Evolutionary conservation across 2,888 invertebrate genomes (phyloP).

Genomic region (Helicoverpa assulta): DNA sequence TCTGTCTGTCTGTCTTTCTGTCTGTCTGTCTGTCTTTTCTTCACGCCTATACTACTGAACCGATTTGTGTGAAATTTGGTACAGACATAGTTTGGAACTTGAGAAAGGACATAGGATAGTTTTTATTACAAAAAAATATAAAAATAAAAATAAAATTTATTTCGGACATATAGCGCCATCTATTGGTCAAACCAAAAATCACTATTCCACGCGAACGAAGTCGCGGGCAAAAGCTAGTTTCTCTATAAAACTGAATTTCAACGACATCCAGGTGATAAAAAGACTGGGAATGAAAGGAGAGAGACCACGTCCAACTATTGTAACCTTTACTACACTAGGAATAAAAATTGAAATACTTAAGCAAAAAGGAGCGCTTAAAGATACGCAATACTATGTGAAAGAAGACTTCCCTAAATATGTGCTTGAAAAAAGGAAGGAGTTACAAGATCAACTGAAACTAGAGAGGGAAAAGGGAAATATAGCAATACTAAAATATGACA

Average conservation of each 20-base stretch:
- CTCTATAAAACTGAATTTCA: neutral
- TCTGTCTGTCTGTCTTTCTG: too few relatives aligned
- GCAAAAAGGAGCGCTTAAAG: neutral
- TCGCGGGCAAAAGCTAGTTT: neutral
- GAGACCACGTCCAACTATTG: neutral
- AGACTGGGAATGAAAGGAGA: slow-evolving; percentile 4
- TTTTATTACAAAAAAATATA: too few relatives aligned
- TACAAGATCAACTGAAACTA: neutral
- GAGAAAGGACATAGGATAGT: neutral
- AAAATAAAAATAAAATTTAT: too few relatives aligned
- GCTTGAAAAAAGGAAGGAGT: slow-evolving; percentile 5
- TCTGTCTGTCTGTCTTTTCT: too few relatives aligned
- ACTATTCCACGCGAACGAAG: too few relatives aligned
- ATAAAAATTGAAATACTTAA: slow-evolving; percentile 2
- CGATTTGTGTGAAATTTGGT: too few relatives aligned
- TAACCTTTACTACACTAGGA: slow-evolving; percentile 5
- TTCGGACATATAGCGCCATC: too few relatives aligned
- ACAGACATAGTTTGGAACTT: too few relatives aligned
- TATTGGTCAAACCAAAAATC: too few relatives aligned
- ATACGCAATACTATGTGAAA: slow-evolving; percentile 7
- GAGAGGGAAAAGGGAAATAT: slow-evolving; percentile 9
- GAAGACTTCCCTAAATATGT: slow-evolving; percentile 4
- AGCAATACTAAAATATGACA: slow-evolving; percentile 10
- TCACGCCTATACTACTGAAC: too few relatives aligned
- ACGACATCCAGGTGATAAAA: neutral